Evolutionary conservation across 2,888 invertebrate genomes (phyloP).

Genomic region (Tolmerus cingulatus): DNA sequence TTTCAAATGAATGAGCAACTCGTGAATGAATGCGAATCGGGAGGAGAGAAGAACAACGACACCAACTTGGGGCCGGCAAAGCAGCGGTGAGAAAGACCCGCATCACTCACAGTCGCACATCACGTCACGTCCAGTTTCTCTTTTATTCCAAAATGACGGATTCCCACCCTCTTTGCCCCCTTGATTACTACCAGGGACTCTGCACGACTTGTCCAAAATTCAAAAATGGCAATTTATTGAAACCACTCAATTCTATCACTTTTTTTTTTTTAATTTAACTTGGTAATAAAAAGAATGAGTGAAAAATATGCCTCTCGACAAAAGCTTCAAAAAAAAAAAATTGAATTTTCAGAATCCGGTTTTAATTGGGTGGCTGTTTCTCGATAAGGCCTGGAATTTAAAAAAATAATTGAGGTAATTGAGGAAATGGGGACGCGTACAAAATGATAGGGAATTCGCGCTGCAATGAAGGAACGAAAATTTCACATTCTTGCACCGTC

Average conservation of each 20-base stretch:
- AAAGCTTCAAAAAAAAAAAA: neutral
- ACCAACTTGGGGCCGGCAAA: neutral
- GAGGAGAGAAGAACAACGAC: neutral
- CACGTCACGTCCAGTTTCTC: neutral
- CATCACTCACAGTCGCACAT: neutral
- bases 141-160: neutral
- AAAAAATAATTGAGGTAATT: neutral
- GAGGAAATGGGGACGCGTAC: neutral
- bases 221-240: neutral
- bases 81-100: neutral
- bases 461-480: neutral
- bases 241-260: neutral
- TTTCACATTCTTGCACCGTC: neutral
- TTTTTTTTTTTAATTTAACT: neutral
- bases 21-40: neutral
- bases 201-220: neutral
- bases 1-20: constrained; percentile 5
- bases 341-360: neutral
- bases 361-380: neutral
- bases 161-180: neutral
- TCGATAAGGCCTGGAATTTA: neutral
- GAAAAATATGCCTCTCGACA: neutral
- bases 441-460: neutral
- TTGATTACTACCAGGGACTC: neutral
- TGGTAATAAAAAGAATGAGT: neutral